Evolutionary conservation across 2,113 vertebrate genomes (phyloP), one percentile per base, ranked within the genome.

Genomic region (Tretioscincus oriximinensis): DNA sequence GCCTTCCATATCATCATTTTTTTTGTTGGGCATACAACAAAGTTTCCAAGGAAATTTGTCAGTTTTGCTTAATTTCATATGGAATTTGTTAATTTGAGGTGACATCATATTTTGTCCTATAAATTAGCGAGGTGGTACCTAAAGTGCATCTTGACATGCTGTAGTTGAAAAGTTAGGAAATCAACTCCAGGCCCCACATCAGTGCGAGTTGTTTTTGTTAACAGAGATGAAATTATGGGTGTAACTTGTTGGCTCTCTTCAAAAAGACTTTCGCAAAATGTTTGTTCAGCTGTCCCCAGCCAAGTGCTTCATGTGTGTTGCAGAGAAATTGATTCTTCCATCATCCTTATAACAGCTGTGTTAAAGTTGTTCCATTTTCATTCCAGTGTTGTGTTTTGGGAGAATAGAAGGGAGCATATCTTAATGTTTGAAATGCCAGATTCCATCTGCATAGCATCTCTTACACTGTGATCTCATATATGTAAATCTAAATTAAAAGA

Each of bases 191-290:
- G 91, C 90, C 89, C 86, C 88, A 92, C 87, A 9, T 91, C 95
- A 94, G 92, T 92, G 84, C 84, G 91, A 90, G 93, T 92, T 96
- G 95, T 96, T 96, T 96, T 96, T 94, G 90, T 94, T 96, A 95
- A 95, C 93, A 93, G 92, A 95, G 93, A 96, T 95, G 93, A 96
- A 96, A 96, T 96, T 94, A 96, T 96, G 95, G 95, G 95, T 92
- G 95, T 95, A 95, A 94, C 95, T 94, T 91, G 94, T 93, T 96
- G 95, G 95, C 95, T 93, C 89, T 90, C 91, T 92, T 94, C 91
- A 94, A 94, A 93, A 91, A 91, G 93, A 90, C 93, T 94, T 94
- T 92, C 94, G 93, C 93, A 94, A 94, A 91, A 90, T 96, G 93
- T 96, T 96, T 96, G 94, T 93, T 96, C 95, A 96, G 95, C 95